These are phyloP conservation scores for Buceros bicornis DNA, from an alignment of 2,797 vertebrate genomes.

Conservation along the genomic window DNA sequence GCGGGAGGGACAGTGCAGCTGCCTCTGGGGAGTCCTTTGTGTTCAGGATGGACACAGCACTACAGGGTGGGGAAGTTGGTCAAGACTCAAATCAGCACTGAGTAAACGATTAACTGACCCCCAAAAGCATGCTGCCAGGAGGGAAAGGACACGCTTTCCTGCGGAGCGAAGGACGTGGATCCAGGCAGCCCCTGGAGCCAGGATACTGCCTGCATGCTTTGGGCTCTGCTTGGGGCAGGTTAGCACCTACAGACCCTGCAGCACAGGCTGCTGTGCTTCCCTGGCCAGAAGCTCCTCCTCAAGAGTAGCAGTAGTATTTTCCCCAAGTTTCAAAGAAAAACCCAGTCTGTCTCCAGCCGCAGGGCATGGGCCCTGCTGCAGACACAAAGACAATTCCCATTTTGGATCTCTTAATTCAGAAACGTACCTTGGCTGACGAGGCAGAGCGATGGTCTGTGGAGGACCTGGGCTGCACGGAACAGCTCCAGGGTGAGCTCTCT, in stretches of 20 bases:
- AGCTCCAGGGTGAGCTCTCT: not conserved
- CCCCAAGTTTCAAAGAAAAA: not conserved
- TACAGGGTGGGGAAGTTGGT: not conserved
- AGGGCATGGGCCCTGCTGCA: accelerated
- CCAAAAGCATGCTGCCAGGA: not conserved
- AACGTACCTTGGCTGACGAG: slow-evolving; percentile 58
- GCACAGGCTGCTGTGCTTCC: not conserved
- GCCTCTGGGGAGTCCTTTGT: accelerated
- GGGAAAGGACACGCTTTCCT: not conserved
- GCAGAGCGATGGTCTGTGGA: not conserved
- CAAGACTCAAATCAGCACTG: not conserved
- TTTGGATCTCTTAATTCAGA: not conserved
- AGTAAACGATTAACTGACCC: not conserved
- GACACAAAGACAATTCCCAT: not conserved
- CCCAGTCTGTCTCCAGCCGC: not conserved
- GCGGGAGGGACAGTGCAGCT: not conserved
- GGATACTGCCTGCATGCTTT: not conserved
- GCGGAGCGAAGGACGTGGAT: not conserved
- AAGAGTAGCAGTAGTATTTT: not conserved
- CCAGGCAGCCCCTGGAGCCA: not conserved
- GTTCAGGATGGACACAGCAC: not conserved
- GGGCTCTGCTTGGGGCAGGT: not conserved
- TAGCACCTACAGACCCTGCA: not conserved
- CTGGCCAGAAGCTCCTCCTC: not conserved
- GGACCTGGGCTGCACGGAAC: not conserved